These are phyloP conservation scores for Thalpophila matura DNA, from an alignment of 2,888 invertebrate genomes.

Conservation along the genomic window DNA sequence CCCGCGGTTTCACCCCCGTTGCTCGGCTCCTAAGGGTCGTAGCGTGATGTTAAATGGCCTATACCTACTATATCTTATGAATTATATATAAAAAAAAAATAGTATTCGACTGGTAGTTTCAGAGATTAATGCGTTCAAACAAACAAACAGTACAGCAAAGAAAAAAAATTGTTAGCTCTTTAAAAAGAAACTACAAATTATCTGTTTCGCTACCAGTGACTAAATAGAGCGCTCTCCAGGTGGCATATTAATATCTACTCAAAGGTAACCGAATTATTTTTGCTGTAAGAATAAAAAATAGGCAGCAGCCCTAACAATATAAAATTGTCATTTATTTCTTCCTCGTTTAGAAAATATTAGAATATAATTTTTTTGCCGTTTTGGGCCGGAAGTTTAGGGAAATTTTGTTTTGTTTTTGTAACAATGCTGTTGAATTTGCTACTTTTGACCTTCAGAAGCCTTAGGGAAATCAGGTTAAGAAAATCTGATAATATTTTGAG, in stretches of 20 bases:
- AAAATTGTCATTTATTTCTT: constrained; percentile 40
- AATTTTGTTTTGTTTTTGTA: constrained; percentile 8
- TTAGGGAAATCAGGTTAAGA: constrained; percentile 21
- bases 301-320: constrained; percentile 38
- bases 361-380: constrained; percentile 43
- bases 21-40: too few species aligned
- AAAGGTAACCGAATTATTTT: constrained; percentile 20
- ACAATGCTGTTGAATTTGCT: constrained; percentile 5
- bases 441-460: constrained; percentile 1
- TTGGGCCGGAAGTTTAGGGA: constrained; percentile 1
- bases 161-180: too few species aligned
- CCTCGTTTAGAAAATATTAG: constrained; percentile 46
- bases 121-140: too few species aligned
- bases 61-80: too few species aligned
- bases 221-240: background rate
- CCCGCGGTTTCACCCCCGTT: too few species aligned
- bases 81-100: too few species aligned
- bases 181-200: too few species aligned
- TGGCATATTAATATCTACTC: constrained; percentile 5
- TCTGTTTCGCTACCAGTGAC: too few species aligned
- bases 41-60: too few species aligned
- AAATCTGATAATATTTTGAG: background rate
- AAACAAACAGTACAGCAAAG: too few species aligned
- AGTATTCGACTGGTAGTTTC: too few species aligned
- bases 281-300: constrained; percentile 43